Evolutionary conservation across 2,888 invertebrate genomes (phyloP), one percentile per base, ranked within the genome.

Genomic region (Ceratothoa steindachneri): DNA sequence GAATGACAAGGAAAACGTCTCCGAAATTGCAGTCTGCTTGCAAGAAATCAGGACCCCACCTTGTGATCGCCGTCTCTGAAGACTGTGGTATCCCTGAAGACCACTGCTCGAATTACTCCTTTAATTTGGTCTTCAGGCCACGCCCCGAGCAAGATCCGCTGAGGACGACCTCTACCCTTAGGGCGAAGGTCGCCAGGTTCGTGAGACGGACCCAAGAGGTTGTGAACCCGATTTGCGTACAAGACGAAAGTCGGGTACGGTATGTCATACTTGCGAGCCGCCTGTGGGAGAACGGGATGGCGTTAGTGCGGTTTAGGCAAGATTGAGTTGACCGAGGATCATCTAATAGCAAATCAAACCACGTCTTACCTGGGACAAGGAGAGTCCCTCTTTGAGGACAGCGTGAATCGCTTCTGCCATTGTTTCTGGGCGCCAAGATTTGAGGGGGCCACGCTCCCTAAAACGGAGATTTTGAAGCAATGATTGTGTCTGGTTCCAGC

Each of bases 401-500:
- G 93, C 93, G 86, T 94, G 93, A 82, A 95, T 95, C 80, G 95
- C 95, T 84, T 94, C 94, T 51, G 94, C 95, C 95, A 95, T 95
- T 75, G 94, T 95, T 85, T 95, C 95, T 1, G 94, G 94, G 69
- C 94, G 88, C 95, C 95, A 95, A 72, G 94, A 94, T 85, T 95
- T 95, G 77, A 95, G 87, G 0, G 95, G 95, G 1, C 95, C 95
- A 74, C 95, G 89, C 86, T 95, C 95, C 67, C 95, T 90, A 87
- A 95, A 94, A 82, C 94, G 89, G 83, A 95, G 86, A 84, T 94
- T 93, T 86, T 94, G 94, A 81, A 94, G 93, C 83, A 94, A 88
- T 83, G 91, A 92, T 85, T 94, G 94, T 85, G 93, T 93, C 81
- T 93, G 93, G 85, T 92, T 94, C 94, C 94, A 95, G 85, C 94